phyloP scores from a whole-genome alignment of 2,797 vertebrate species.

The Cossypha heuglini region DNA sequence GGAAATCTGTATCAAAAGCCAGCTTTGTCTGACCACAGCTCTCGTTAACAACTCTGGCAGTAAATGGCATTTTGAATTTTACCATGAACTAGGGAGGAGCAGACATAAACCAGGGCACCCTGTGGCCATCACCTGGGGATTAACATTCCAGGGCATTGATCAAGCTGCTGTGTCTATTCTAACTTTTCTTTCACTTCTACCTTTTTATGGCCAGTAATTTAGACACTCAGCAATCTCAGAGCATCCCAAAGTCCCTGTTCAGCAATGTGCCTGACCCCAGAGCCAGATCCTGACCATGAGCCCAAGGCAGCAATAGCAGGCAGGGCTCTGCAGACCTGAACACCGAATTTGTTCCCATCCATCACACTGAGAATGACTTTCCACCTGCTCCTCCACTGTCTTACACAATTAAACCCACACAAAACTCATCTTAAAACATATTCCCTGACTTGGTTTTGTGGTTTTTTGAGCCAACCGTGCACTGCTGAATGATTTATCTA shows the following conservation, averaged over 20 bases:
- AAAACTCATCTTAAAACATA: neutral
- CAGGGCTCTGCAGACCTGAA: neutral
- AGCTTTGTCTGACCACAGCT: neutral
- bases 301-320: neutral
- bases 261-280: neutral
- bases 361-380: neutral
- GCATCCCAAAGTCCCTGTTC: neutral
- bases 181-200: neutral
- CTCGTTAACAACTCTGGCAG: neutral
- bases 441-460: accelerated
- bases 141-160: neutral
- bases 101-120: neutral
- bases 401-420: neutral
- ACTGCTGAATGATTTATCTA: neutral
- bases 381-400: neutral
- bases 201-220: neutral
- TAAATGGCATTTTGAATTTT: neutral
- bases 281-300: neutral
- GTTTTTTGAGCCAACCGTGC: neutral
- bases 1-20: neutral
- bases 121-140: neutral
- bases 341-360: neutral
- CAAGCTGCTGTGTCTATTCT: neutral
- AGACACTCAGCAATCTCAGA: neutral
- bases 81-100: accelerated